These are phyloP conservation scores for Oriolus oriolus DNA, from an alignment of 2,113 vertebrate genomes.

Conservation along the genomic window DNA sequence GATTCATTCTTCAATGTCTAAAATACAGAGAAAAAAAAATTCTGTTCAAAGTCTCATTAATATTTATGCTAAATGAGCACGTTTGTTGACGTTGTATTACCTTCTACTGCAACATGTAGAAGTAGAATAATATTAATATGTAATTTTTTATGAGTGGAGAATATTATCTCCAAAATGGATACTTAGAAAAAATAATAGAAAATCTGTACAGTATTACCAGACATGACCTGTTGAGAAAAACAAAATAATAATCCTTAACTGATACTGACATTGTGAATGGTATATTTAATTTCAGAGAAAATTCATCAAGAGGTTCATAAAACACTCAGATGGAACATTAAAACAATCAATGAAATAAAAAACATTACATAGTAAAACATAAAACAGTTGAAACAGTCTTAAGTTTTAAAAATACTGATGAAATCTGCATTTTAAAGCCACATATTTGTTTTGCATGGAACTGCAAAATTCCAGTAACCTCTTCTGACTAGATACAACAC, in stretches of 20 bases:
- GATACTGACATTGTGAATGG: neutral
- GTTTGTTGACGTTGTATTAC: neutral
- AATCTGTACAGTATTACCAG: neutral
- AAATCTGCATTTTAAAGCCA: neutral
- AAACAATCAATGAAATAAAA: neutral
- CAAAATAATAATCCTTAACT: neutral
- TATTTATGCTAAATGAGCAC: neutral
- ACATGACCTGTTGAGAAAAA: neutral
- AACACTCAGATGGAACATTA: neutral
- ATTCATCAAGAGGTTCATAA: neutral
- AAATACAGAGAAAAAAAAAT: neutral
- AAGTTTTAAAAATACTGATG: neutral
- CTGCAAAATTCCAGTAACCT: neutral
- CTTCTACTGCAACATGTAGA: neutral
- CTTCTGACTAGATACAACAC: neutral
- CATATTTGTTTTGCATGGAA: neutral
- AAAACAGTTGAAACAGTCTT: neutral
- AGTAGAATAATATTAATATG: neutral
- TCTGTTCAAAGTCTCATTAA: neutral
- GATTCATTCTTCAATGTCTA: constrained; percentile 82
- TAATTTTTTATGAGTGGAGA: neutral
- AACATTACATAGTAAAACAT: neutral
- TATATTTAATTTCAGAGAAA: neutral
- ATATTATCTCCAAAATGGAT: neutral
- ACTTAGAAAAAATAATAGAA: neutral